These are phyloP conservation scores for Hylaeus volcanicus DNA, from an alignment of 1,140 invertebrate species.

Conservation along the genomic window DNA sequence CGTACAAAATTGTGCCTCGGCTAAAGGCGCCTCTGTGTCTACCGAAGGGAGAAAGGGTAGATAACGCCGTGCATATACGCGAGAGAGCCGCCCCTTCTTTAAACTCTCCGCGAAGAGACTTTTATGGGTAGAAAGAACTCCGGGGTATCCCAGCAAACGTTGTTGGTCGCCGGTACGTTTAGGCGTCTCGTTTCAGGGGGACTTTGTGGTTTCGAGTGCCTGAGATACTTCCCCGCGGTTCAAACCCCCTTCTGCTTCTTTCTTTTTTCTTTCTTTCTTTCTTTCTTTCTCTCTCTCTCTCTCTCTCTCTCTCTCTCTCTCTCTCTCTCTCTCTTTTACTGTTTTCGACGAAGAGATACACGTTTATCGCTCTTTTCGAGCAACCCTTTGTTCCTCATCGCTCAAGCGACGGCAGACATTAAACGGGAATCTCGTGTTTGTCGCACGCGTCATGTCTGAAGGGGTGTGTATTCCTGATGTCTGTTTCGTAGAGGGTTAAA, in stretches of 20 bases:
- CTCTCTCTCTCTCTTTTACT: background rate
- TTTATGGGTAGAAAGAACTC: constrained; percentile 38
- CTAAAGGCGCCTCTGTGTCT: constrained; percentile 63
- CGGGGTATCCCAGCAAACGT: constrained; percentile 55
- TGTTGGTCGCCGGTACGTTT: constrained; percentile 36
- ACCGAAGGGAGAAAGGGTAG: constrained; percentile 48
- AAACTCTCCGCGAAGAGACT: constrained; percentile 34
- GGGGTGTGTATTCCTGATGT: background rate
- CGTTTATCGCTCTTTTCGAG: constrained; percentile 34
- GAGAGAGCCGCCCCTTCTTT: constrained; percentile 33
- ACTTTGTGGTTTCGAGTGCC: constrained; percentile 31
- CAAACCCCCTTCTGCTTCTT: background rate
- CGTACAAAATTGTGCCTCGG: constrained; percentile 59
- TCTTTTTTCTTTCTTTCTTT: background rate
- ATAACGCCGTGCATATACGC: constrained; percentile 41
- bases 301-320: background rate
- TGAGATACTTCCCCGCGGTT: constrained; percentile 8
- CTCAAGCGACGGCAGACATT: constrained; percentile 12
- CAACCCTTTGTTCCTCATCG: constrained; percentile 12
- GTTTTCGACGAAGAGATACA: background rate
- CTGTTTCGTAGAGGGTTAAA: background rate
- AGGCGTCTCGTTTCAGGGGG: constrained; percentile 21
- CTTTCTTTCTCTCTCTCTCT: too few species aligned
- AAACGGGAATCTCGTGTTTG: constrained; percentile 40
- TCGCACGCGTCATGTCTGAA: constrained; percentile 17